These are phyloP conservation scores for Pygoscelis adeliae DNA, from an alignment of 2,113 vertebrate genomes.

Conservation along the genomic window DNA sequence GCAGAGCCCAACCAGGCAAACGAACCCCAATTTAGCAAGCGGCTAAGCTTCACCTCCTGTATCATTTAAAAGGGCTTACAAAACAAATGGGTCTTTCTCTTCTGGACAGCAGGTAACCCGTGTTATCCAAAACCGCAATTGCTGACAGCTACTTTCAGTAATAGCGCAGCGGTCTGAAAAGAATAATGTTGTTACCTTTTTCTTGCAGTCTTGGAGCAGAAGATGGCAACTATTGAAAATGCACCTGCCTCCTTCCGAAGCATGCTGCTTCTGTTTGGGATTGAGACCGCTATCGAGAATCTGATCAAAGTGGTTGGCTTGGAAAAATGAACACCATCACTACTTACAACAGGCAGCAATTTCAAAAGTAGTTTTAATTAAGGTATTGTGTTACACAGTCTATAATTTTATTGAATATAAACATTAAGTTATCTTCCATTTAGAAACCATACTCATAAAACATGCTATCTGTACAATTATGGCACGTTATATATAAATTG, in stretches of 20 bases:
- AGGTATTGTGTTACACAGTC: conserved; percentile 29
- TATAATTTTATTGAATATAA: conserved; percentile 84
- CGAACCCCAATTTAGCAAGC: neutral
- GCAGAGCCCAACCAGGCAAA: neutral
- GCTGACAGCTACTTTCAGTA: neutral
- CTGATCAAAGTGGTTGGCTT: conserved; percentile 70
- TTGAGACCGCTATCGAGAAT: conserved; percentile 80
- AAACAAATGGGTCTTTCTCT: no score
- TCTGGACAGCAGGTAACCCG: neutral
- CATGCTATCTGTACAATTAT: conserved; percentile 76
- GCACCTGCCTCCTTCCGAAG: conserved; percentile 75
- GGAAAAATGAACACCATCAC: neutral
- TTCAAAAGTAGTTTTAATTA: conserved; percentile 54
- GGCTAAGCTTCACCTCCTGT: neutral
- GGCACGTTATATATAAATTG: conserved; percentile 75
- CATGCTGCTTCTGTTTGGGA: conserved; percentile 77
- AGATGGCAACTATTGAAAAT: neutral
- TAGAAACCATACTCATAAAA: conserved; percentile 76
- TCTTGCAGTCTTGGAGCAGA: conserved; percentile 74
- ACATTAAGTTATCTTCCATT: conserved; percentile 77
- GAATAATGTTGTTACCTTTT: accelerated
- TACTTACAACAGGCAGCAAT: neutral
- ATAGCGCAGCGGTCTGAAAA: accelerated
- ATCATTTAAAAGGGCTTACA: neutral
- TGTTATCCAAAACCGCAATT: accelerated